phyloP scores from a whole-genome alignment of 2,797 vertebrate genomes.

The Propithecus deckenii region DNA sequence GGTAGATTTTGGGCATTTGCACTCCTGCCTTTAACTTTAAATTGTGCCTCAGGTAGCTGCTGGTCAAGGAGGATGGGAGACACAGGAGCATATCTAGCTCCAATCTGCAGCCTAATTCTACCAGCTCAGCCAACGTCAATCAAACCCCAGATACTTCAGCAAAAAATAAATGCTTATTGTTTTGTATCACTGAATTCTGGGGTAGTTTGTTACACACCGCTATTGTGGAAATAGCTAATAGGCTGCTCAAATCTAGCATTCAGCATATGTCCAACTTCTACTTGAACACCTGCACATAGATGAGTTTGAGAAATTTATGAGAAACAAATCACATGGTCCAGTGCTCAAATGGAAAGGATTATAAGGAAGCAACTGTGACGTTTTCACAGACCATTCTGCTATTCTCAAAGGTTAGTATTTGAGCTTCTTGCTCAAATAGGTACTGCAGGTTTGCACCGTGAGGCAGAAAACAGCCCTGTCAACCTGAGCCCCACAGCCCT shows the following conservation, averaged over 20 bases:
- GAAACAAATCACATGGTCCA: neutral
- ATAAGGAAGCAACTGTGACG: neutral
- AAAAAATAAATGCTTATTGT: neutral
- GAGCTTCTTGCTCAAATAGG: neutral
- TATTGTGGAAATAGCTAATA: neutral
- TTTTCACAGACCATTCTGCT: neutral
- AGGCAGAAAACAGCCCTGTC: neutral
- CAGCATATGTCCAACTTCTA: neutral
- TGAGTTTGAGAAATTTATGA: conserved; percentile 27
- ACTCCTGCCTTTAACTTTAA: neutral
- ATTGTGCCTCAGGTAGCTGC: neutral
- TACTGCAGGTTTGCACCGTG: neutral
- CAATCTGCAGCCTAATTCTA: neutral
- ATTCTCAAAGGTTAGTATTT: neutral
- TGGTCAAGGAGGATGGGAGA: neutral
- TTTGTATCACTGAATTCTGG: neutral
- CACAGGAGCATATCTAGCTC: neutral
- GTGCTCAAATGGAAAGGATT: neutral
- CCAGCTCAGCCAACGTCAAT: neutral
- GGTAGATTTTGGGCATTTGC: neutral
- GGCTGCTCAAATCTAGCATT: neutral
- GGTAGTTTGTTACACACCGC: neutral
- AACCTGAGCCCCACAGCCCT: neutral
- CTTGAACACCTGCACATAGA: neutral
- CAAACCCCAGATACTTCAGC: neutral